phyloP scores from a whole-genome alignment of 2,113 vertebrate genomes.

The Thryonomys swinderianus region DNA sequence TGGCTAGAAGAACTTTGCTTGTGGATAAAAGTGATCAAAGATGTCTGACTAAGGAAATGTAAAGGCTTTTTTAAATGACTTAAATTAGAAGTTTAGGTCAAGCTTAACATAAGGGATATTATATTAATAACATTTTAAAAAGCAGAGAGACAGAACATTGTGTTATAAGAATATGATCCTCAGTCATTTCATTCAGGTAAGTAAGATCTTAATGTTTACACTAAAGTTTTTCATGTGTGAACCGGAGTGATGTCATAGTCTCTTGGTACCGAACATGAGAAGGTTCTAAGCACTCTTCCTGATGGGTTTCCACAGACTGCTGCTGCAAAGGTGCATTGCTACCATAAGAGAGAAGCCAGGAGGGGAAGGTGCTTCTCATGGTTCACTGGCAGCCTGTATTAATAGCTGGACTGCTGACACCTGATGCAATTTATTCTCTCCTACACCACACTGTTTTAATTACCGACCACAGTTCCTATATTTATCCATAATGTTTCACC shows the following conservation, averaged over 20 bases:
- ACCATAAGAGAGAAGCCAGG: background rate
- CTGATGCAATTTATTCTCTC: background rate
- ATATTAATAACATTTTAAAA: slow-evolving; percentile 9
- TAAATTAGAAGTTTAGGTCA: slow-evolving; percentile 34
- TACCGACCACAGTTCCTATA: background rate
- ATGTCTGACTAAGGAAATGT: background rate
- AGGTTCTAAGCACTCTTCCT: background rate
- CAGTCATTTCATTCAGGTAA: background rate
- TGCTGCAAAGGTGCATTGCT: background rate
- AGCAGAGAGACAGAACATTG: slow-evolving; percentile 38
- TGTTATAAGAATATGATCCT: background rate
- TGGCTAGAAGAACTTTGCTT: slow-evolving; percentile 31
- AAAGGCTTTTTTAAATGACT: slow-evolving; percentile 16
- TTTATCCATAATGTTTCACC: background rate
- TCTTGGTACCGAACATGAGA: slow-evolving; percentile 52
- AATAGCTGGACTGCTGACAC: background rate
- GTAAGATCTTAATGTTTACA: background rate
- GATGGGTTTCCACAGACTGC: background rate
- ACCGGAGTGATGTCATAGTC: slow-evolving; percentile 25
- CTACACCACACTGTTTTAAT: slow-evolving; percentile 40
- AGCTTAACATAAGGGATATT: background rate
- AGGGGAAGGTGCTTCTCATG: background rate
- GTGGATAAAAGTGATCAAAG: background rate
- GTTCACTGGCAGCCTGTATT: background rate
- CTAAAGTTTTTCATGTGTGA: slow-evolving; percentile 40